Conservation (phyloP, 2,797 vertebrate genomes). For the Sebastes minor region DNA sequence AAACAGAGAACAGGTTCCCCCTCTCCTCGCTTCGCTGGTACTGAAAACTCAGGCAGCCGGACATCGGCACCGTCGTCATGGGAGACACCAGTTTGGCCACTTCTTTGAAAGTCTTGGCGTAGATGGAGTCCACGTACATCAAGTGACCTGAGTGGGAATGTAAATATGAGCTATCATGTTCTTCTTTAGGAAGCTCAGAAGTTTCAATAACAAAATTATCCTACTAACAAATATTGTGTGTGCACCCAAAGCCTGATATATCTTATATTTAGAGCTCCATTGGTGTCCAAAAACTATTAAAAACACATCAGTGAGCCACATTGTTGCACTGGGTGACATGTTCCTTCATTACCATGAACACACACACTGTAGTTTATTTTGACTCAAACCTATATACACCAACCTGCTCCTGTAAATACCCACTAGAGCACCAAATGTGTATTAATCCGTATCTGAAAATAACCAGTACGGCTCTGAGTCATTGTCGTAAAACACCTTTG, state of each 20-base stretch:
- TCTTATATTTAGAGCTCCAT: not conserved
- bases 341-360: not conserved
- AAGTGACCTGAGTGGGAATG: slow-evolving; percentile 85
- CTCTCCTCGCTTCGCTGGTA: slow-evolving; percentile 87
- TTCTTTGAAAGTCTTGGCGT: slow-evolving; percentile 91
- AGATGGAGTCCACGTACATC: slow-evolving; percentile 94
- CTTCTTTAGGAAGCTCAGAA: not conserved
- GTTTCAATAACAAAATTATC: rapidly evolving
- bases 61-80: slow-evolving; percentile 85
- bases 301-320: too few species aligned
- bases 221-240: too few species aligned
- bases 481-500: not conserved
- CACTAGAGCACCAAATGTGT: not conserved
- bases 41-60: slow-evolving; percentile 94
- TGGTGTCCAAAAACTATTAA: too few species aligned
- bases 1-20: slow-evolving; percentile 89
- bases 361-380: not conserved
- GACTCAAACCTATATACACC: not conserved
- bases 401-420: not conserved
- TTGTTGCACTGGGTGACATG: too few species aligned
- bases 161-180: not conserved
- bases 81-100: slow-evolving; percentile 93
- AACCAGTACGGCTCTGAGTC: not conserved
- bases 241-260: too few species aligned
- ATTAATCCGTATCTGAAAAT: rapidly evolving